Evolutionary conservation across 2,888 invertebrate species (phyloP).

Genomic region (Calameuta idolon): DNA sequence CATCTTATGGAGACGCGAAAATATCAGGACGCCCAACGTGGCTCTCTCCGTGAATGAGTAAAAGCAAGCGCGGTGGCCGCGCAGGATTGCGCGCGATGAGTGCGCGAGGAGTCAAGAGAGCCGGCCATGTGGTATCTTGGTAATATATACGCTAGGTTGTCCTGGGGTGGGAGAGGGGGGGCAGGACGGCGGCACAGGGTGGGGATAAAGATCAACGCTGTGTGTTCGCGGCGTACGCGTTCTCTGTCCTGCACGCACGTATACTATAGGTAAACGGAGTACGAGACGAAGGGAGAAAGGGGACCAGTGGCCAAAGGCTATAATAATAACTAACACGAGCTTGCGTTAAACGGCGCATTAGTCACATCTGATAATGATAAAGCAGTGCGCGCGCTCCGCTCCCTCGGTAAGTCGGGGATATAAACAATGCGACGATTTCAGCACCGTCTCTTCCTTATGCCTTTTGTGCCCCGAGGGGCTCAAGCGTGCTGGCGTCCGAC

Average conservation of each 20-base stretch:
- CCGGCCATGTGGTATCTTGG: conserved; percentile 37
- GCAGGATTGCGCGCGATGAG: neutral
- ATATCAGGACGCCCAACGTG: too few relatives aligned
- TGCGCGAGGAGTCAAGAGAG: too few relatives aligned
- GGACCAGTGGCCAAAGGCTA: conserved; percentile 51
- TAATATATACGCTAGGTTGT: conserved; percentile 30
- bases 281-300: conserved; percentile 15
- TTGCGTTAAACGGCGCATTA: conserved; percentile 58
- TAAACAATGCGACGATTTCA: too few relatives aligned
- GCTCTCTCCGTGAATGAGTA: too few relatives aligned
- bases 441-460: too few relatives aligned
- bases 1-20: too few relatives aligned
- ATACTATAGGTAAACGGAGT: conserved; percentile 23
- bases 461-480: too few relatives aligned
- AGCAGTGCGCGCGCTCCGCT: conserved; percentile 33
- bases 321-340: conserved; percentile 57
- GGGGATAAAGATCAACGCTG: neutral
- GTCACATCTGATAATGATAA: conserved; percentile 59
- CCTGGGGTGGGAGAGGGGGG: conserved; percentile 8
- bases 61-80: neutral
- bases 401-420: too few relatives aligned
- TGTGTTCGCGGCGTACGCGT: too few relatives aligned
- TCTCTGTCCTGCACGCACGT: too few relatives aligned
- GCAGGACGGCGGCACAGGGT: neutral
- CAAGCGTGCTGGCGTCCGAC: too few relatives aligned